Base-by-base conservation (phyloP, 2,113 vertebrate genomes). In the Callospermophilus lateralis region DNA sequence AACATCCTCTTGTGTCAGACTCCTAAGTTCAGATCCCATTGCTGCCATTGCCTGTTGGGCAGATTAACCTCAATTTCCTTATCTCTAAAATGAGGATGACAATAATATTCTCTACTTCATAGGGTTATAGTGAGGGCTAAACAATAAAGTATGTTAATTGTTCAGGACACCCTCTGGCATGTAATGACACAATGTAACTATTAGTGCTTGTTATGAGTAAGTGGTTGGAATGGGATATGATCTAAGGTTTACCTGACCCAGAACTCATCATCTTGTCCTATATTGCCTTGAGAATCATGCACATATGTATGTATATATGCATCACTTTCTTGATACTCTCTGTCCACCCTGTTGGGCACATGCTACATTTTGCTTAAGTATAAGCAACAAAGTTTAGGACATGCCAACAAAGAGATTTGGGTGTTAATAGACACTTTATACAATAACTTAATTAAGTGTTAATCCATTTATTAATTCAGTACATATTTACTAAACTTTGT, bases 111-210 rank as follows among this genome's bases (percentile, higher is more conserved):
- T 45, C 79, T 34, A 81, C 30, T 92, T 95, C 63, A 63, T 37
- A 19, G 30, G 3, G 1, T 20, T 89, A 28, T 48, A 30, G 51
- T 72, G 11, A 94, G 39, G 67, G 51, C 78, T 91, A 93, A 89
- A 94, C 67, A 85, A 55, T 77, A 77, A 84, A 73, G 80, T 81
- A 84, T 63, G 84, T 91, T 73, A 92, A 92, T n/a, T 63, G 22
- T 32, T 95, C 34, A 79, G 28, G 70, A 53, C 8, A 80, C 30
- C 45, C 63, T 55, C 53, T 84, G 34, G 11, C 26, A 70, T 34
- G 19, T 13, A 83, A 4, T 63, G 30, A 91, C 34, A 81, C 13
- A 37, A 48, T 67, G 4, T 48, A 93, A 89, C 87, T 77, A 89
- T 68, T 85, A 90, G 30, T 20, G 26, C n/a, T 77, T 76, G 6